Percentiles rank a stretch among this genome's conserved stretches.
phyloP scores from a whole-genome alignment of 2,113 vertebrate genomes.

The Pagrus major region DNA sequence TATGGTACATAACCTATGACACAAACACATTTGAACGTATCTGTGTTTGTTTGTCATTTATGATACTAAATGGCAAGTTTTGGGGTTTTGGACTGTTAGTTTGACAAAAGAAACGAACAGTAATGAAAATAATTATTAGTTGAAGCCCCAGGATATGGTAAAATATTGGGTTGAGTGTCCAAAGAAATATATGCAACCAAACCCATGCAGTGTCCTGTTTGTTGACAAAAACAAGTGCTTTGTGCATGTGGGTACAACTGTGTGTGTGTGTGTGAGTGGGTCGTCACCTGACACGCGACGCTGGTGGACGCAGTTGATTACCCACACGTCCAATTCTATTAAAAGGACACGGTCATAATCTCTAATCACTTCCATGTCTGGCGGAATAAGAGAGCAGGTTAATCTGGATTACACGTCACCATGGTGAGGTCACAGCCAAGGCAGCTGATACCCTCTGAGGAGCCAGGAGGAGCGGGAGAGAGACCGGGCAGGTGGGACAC shows the following conservation, averaged over 20 bases:
- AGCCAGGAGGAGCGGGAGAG: constrained; percentile 15
- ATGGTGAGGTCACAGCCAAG: constrained; percentile 64
- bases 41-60: too few species aligned
- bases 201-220: constrained; percentile 20
- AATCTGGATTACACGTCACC: constrained; percentile 82
- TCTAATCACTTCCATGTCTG: constrained; percentile 79
- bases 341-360: constrained; percentile 78
- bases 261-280: constrained; percentile 28
- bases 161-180: neutral
- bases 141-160: too few species aligned
- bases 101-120: too few species aligned
- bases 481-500: constrained; percentile 34
- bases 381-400: constrained; percentile 74
- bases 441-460: constrained; percentile 49
- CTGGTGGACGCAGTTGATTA: constrained; percentile 64
- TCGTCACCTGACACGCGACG: constrained; percentile 66
- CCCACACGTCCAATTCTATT: constrained; percentile 73
- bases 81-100: too few species aligned
- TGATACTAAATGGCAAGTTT: too few species aligned
- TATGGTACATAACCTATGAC: too few species aligned
- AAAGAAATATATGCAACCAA: constrained; percentile 11
- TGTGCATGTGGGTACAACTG: constrained; percentile 21
- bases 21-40: too few species aligned
- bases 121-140: too few species aligned
- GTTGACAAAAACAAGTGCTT: constrained; percentile 36